Evolutionary conservation across 2,888 invertebrate genomes (phyloP), one percentile per base, ranked within the genome.

Genomic region (Baccha elongata): DNA sequence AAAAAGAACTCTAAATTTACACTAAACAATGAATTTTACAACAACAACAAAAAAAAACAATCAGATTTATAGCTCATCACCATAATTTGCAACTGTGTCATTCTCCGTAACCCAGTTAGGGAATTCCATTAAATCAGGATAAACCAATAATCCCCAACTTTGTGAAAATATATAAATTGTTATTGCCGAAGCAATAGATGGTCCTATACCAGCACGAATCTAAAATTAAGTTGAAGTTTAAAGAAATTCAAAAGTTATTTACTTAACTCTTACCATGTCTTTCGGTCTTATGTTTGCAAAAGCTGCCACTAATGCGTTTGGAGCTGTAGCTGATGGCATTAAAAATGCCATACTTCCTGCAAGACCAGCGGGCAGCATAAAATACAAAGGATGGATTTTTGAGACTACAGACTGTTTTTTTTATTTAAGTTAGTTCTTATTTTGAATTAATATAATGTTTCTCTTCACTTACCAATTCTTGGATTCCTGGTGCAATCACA

Each of bases 301-400:
- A 8, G 29, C 15, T 3, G 60, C 17, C 2, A 62, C 37, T 23
- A 73, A 46, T 2, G 62, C 60, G 62, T 67, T 79, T 32, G 73
- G 40, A 1, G 40, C 32, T n/a, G 73, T 53, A n/a, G 73, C 58
- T 37, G 58, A 1, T 26, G 79, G 73, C 60, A 68, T 35, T 4
- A 79, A n/a, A 53, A 73, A 67, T 8, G 60, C 35, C 37, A 67
- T 60, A 40, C 46, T 68, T 4, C 29, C 42, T 10, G 42, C 46
- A 8, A 73, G 7, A 2, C 52, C 46, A 11, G 37, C 10, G 0
- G 73, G 60, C 35, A 67, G 1, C 15, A 60, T 7, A n/a, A 53
- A 67, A 17, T 46, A 73, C 13, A 79, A 17, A 2, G 79, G 79
- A 62, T 79, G 79, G 0, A 1, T 8, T 19, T 68, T 40, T 0